Base-by-base conservation (phyloP, 2,113 vertebrate species). In the Chlamydotis undulata region DNA sequence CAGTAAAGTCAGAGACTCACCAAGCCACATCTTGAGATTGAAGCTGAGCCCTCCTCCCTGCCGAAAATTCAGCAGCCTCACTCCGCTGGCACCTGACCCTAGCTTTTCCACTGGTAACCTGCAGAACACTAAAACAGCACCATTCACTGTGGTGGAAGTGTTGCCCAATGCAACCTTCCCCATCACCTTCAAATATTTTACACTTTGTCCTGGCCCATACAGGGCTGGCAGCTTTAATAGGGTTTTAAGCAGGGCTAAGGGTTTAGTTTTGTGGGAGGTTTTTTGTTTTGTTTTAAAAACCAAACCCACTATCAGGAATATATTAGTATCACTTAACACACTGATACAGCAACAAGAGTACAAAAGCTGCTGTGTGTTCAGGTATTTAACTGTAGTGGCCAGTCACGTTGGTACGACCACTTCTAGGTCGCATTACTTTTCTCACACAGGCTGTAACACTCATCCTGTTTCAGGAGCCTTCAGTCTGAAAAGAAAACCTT, bases 361-460 rank as follows among this genome's bases (percentile, higher is more conserved):
- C 61, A 93, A 85, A 79, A 82, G 67, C 49, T 60, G 74, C 43
- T 94, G 75, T 93, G 59, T 92, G 14, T 8, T 76, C 59, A 73
- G 22, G 45, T 64, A 82, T 64, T 75, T 60, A 81, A 64, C 74
- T 33, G 41, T 2, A 74, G 75, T 9, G 64, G 10, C 87, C 67
- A 87, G 25, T 83, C 49, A 70, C 71, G 55, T 4, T 7, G 19
- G 21, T n/a, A 81, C n/a, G 15, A 55, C 35, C 18, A 14, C 56
- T 80, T 80, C 33, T 14, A 57, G 19, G 6, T 4, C 29, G 33
- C 47, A 12, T 52, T 87, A 70, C n/a, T 43, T 53, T 43, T 55
- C 89, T 63, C 76, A 83, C n/a, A 33, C 12, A n/a, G 53, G 25
- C 31, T 3, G 0, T 55, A 81, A 70, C 23, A 83, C 60, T 78